A percentile compares a stretch with the other conserved stretches of the same genome.
Evolutionary conservation across 2,113 vertebrate species (phyloP).

Genomic region (Cnemophilus loriae): DNA sequence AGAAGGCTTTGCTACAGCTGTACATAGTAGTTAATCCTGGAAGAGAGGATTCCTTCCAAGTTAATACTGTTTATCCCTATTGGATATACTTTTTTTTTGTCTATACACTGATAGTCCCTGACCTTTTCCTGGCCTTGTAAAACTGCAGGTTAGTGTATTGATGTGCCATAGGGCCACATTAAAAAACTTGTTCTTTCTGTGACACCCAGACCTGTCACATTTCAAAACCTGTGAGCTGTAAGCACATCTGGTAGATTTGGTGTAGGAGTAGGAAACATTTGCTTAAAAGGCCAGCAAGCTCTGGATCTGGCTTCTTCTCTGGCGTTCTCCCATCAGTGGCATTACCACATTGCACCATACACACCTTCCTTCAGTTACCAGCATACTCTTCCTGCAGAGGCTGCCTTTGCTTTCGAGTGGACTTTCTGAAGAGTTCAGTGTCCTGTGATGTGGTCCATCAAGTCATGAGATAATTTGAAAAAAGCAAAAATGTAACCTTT

Average conservation of each 20-base stretch:
- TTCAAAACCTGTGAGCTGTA: background rate
- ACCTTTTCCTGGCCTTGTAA: background rate
- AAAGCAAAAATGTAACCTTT: background rate
- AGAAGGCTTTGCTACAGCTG: background rate
- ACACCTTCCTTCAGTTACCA: background rate
- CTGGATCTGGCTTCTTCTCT: background rate
- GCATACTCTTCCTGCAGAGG: background rate
- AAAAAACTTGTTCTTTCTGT: background rate
- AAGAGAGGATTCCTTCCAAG: background rate
- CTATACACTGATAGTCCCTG: background rate
- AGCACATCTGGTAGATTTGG: background rate
- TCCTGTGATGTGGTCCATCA: background rate
- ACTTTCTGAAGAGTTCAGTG: background rate
- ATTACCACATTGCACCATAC: rapidly evolving
- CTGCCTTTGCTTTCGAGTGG: background rate
- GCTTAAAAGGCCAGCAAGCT: background rate
- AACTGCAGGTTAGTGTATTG: background rate
- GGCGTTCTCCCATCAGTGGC: background rate
- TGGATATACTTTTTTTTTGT: background rate
- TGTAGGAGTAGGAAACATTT: background rate
- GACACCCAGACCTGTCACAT: background rate
- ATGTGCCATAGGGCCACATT: background rate
- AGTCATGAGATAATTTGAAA: background rate
- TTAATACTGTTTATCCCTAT: background rate
- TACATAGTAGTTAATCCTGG: background rate